These are phyloP conservation scores for Miopithecus talapoin DNA, from an alignment of 2,797 vertebrate genomes.

Conservation along the genomic window DNA sequence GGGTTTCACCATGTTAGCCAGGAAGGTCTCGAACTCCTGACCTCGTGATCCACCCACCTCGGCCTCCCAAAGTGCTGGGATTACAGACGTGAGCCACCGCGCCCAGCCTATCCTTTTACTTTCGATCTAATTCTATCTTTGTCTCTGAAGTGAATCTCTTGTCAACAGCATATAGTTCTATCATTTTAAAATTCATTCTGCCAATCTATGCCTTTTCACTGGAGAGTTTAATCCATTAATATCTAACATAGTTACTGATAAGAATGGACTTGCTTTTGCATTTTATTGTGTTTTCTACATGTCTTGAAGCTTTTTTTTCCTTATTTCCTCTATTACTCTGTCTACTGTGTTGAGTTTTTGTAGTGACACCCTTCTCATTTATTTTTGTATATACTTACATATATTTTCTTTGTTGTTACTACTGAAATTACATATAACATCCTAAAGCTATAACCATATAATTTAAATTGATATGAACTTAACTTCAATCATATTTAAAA, in stretches of 20 bases:
- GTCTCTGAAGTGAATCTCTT: neutral
- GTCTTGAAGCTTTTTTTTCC: neutral
- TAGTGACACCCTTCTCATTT: neutral
- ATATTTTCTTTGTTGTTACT: neutral
- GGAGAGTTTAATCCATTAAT: neutral
- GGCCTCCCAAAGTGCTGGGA: no score
- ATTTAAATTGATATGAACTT: neutral
- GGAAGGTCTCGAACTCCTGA: no score
- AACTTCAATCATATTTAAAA: neutral
- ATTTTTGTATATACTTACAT: neutral
- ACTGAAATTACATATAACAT: neutral
- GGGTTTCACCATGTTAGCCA: no score
- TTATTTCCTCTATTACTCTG: neutral
- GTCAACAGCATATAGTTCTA: neutral
- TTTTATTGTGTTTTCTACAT: neutral
- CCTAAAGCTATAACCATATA: neutral
- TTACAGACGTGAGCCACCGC: no score
- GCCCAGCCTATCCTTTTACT: neutral
- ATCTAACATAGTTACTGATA: neutral
- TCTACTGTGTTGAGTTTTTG: neutral
- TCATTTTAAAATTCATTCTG: neutral
- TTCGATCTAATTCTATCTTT: neutral
- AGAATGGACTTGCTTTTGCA: neutral
- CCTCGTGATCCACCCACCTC: no score
- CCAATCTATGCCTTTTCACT: neutral